Percentiles rank a stretch among this genome's conserved stretches.
These are phyloP conservation scores for Pitangus sulphuratus DNA, from an alignment of 2,797 vertebrate species.

Conservation along the genomic window DNA sequence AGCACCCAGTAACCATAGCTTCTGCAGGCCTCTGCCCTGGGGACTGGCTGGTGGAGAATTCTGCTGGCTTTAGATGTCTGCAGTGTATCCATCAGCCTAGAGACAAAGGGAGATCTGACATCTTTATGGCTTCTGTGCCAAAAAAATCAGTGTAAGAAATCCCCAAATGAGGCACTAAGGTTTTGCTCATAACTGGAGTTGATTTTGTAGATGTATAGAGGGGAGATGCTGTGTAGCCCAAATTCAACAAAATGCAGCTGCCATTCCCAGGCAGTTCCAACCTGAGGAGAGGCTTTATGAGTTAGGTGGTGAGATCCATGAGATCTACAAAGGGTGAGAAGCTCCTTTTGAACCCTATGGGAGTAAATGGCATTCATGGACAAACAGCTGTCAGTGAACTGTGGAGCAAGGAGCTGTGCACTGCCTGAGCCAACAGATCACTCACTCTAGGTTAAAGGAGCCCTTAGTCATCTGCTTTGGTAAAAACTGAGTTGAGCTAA, in stretches of 20 bases:
- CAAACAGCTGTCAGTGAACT: neutral
- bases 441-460: neutral
- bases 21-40: neutral
- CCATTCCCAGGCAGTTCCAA: neutral
- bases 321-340: neutral
- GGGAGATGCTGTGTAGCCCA: neutral
- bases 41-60: neutral
- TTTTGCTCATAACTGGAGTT: neutral
- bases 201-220: neutral
- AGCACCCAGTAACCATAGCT: neutral
- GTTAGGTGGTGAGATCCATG: neutral
- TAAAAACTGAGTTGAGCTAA: neutral
- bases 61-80: neutral
- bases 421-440: neutral
- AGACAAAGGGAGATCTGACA: neutral
- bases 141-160: neutral
- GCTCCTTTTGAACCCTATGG: neutral
- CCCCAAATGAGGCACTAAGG: neutral
- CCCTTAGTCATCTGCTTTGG: neutral
- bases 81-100: neutral
- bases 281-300: neutral
- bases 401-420: neutral
- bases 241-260: neutral
- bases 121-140: neutral
- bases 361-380: neutral